Evolutionary conservation across 2,113 vertebrate genomes (phyloP).

Genomic region (Riparia riparia): DNA sequence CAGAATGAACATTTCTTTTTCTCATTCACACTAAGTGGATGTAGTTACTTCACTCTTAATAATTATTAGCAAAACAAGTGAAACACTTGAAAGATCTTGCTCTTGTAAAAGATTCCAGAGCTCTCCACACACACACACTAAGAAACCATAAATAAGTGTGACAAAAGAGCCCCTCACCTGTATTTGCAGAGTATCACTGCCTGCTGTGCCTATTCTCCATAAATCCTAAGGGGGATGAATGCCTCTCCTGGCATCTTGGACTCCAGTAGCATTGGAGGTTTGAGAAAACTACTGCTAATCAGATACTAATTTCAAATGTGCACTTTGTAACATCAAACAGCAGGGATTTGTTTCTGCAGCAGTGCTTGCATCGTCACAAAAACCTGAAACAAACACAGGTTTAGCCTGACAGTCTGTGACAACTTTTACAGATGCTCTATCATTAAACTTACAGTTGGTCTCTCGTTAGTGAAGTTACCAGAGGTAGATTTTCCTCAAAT

Average conservation of each 20-base stretch:
- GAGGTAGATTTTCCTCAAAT: conserved; percentile 49
- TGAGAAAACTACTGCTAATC: not conserved
- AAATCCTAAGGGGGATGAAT: not conserved
- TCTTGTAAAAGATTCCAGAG: not conserved
- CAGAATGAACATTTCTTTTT: not conserved
- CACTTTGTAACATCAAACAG: not conserved
- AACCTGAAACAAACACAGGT: not conserved
- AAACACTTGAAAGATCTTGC: not conserved
- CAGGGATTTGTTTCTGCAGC: not conserved
- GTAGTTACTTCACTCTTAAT: not conserved
- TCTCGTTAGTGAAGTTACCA: conserved; percentile 17
- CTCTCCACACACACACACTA: not conserved
- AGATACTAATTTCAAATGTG: not conserved
- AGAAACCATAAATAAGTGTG: not conserved
- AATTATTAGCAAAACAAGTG: not conserved
- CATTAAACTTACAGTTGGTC: not conserved
- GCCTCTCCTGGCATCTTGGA: not conserved
- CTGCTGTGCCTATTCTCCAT: not conserved
- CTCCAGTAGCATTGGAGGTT: not conserved
- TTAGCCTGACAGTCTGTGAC: not conserved
- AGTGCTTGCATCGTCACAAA: not conserved
- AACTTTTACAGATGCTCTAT: not conserved
- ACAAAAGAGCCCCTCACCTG: not conserved
- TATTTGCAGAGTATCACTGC: not conserved
- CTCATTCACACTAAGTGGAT: not conserved